These are phyloP conservation scores for Itoplectis maculator DNA, from an alignment of 2,888 invertebrate species.

Conservation along the genomic window DNA sequence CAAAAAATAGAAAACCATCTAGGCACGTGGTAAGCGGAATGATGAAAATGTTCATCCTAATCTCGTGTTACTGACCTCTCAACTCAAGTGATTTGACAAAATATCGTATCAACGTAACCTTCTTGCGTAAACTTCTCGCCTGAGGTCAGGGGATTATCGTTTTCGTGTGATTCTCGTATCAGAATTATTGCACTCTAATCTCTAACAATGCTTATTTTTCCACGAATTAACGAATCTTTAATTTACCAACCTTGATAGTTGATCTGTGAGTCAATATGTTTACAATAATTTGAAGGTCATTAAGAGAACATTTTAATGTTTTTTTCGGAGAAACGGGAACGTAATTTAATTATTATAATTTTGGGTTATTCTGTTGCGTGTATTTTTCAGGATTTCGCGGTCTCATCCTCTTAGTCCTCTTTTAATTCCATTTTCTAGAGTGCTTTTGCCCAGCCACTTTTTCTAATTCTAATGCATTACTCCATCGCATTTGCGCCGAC, in stretches of 20 bases:
- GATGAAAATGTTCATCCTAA: slow-evolving; percentile 16
- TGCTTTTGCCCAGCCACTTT: neutral
- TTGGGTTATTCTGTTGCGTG: too few species aligned
- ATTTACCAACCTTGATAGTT: neutral
- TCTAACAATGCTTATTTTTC: slow-evolving; percentile 1
- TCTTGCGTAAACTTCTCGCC: slow-evolving; percentile 42
- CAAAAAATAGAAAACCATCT: neutral
- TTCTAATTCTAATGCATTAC: neutral
- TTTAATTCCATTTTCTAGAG: too few species aligned
- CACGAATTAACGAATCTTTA: neutral
- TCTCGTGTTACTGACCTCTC: slow-evolving; percentile 18
- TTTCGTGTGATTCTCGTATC: neutral
- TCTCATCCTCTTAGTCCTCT: too few species aligned
- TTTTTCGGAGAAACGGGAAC: too few species aligned
- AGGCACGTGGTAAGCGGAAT: neutral
- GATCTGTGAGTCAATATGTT: neutral
- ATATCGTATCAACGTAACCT: neutral
- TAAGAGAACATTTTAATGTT: too few species aligned
- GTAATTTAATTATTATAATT: too few species aligned
- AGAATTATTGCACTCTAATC: neutral
- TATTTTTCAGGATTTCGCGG: too few species aligned
- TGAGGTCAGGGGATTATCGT: slow-evolving; percentile 66
- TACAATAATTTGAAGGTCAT: too few species aligned
- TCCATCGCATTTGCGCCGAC: too few species aligned
- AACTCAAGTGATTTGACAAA: slow-evolving; percentile 10